Evolutionary conservation across 2,888 invertebrate species (phyloP).

Genomic region (Schrankia costaestrigalis): DNA sequence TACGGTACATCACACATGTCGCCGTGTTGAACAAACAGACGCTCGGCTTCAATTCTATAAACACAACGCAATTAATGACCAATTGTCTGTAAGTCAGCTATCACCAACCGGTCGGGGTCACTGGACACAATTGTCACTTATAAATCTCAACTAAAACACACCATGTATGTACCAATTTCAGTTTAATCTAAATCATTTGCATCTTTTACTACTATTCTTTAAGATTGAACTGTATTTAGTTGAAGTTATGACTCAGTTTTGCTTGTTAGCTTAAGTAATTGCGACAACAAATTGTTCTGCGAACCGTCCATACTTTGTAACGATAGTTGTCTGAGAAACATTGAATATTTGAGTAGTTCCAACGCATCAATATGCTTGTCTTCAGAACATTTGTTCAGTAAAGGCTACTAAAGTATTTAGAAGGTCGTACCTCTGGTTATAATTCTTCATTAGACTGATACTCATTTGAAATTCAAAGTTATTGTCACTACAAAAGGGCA

Average conservation of each 20-base stretch:
- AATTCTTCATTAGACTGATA: neutral
- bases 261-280: slow-evolving; percentile 45
- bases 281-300: slow-evolving; percentile 60
- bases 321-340: slow-evolving; percentile 50
- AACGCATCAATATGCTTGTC: slow-evolving; percentile 25
- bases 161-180: slow-evolving; percentile 59
- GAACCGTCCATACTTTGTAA: slow-evolving; percentile 55
- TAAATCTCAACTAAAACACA: slow-evolving; percentile 72
- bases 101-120: slow-evolving; percentile 43
- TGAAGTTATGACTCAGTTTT: slow-evolving; percentile 41
- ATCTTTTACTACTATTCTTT: slow-evolving; percentile 19
- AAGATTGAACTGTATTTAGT: slow-evolving; percentile 42
- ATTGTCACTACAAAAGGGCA: neutral
- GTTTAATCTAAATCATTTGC: slow-evolving; percentile 55
- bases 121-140: slow-evolving; percentile 49
- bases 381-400: too few relatives aligned
- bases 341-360: slow-evolving; percentile 56
- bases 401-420: too few relatives aligned
- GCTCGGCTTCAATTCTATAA: slow-evolving; percentile 60
- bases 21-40: slow-evolving; percentile 55
- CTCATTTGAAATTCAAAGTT: neutral
- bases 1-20: slow-evolving; percentile 25
- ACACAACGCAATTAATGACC: slow-evolving; percentile 66
- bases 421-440: too few relatives aligned
- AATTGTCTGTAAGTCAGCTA: slow-evolving; percentile 56